phyloP scores from a whole-genome alignment of 2,797 vertebrate species.

The Thaleichthys pacificus region DNA sequence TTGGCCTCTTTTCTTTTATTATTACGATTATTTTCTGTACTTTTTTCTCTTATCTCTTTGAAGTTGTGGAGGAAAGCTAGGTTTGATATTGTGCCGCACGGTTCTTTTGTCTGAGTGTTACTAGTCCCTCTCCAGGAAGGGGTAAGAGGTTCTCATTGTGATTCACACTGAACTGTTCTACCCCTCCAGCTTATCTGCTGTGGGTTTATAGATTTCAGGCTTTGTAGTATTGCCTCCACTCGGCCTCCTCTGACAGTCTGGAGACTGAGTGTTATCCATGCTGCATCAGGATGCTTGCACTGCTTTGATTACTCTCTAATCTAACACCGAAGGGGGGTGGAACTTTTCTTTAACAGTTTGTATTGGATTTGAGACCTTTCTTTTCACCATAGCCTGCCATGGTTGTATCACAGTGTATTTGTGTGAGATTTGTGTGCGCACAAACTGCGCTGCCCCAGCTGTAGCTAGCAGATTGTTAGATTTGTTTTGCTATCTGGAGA shows the following conservation, averaged over 20 bases:
- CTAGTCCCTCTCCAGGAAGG: slow-evolving; percentile 10
- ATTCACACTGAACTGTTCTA: slow-evolving; percentile 34
- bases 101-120: background rate
- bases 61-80: slow-evolving; percentile 8
- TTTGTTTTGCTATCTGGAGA: background rate
- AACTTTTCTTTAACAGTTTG: slow-evolving; percentile 36
- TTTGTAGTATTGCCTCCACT: slow-evolving; percentile 39
- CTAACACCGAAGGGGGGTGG: slow-evolving; percentile 38
- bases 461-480: background rate
- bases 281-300: slow-evolving; percentile 39
- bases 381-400: slow-evolving; percentile 15
- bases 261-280: slow-evolving; percentile 46
- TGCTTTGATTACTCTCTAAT: slow-evolving; percentile 56
- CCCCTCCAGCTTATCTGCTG: slow-evolving; percentile 40
- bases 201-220: slow-evolving; percentile 53
- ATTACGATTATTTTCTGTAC: background rate
- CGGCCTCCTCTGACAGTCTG: slow-evolving; percentile 30
- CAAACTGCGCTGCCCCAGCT: background rate
- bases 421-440: background rate
- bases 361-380: slow-evolving; percentile 37
- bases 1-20: background rate
- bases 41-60: slow-evolving; percentile 3
- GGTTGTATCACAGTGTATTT: slow-evolving; percentile 6
- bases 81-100: slow-evolving; percentile 6
- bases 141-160: slow-evolving; percentile 27